phyloP scores from a whole-genome alignment of 2,888 invertebrate species.

The Spisula solida region DNA sequence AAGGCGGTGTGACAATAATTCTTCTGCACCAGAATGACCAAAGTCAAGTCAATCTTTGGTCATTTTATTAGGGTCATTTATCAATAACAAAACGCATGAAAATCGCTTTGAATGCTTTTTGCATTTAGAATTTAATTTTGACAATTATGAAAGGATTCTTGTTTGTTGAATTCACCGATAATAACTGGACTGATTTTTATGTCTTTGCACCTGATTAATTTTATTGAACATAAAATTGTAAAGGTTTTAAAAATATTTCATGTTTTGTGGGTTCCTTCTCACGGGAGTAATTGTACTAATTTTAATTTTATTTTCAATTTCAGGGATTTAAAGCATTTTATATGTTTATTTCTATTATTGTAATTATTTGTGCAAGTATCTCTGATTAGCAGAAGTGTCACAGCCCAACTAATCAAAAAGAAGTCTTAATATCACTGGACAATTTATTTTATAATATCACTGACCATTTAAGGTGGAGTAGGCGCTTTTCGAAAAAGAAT shows the following conservation, averaged over 20 bases:
- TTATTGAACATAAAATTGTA: slow-evolving; percentile 22
- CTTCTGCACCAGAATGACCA: slow-evolving; percentile 41
- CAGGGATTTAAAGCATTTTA: slow-evolving; percentile 1
- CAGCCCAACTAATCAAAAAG: background rate
- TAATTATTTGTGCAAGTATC: background rate
- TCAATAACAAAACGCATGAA: slow-evolving; percentile 36
- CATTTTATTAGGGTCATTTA: slow-evolving; percentile 43
- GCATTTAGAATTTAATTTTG: slow-evolving; percentile 55
- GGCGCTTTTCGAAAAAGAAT: no score
- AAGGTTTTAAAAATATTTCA: slow-evolving; percentile 14
- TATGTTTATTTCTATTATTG: background rate
- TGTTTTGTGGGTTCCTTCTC: slow-evolving; percentile 7
- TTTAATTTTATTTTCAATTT: slow-evolving; percentile 18
- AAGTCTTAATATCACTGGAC: background rate
- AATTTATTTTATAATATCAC: background rate
- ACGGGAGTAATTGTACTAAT: slow-evolving; percentile 14
- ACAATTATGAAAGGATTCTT: slow-evolving; percentile 49
- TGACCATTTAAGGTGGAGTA: no score
- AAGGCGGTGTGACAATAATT: slow-evolving; percentile 20
- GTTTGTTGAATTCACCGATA: slow-evolving; percentile 31
- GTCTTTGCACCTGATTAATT: slow-evolving; percentile 40
- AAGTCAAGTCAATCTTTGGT: slow-evolving; percentile 41
- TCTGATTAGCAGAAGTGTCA: background rate
- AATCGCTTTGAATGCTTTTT: slow-evolving; percentile 50
- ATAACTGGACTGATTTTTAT: slow-evolving; percentile 39